phyloP scores from a whole-genome alignment of 2,888 invertebrate species.

The Campoletis raptor region DNA sequence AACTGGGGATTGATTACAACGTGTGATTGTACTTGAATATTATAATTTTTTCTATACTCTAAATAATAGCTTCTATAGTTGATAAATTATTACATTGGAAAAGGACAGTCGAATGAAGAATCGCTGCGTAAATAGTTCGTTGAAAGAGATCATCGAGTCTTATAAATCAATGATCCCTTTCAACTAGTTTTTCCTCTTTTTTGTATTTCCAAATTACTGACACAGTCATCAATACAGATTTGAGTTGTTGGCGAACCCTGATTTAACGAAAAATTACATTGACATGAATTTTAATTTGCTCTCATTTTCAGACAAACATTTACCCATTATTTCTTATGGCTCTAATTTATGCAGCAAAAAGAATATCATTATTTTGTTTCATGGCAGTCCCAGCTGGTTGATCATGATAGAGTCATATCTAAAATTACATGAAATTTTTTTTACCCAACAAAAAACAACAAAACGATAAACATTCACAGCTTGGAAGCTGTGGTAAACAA shows the following conservation, averaged over 20 bases:
- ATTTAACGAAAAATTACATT: background rate
- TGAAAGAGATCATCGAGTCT: background rate
- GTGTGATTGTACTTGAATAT: background rate
- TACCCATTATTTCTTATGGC: background rate
- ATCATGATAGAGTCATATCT: background rate
- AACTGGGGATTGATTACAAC: too few species aligned
- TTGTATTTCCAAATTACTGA: background rate
- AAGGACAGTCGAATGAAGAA: background rate
- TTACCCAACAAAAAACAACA: too few species aligned
- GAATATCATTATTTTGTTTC: background rate
- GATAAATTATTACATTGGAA: background rate
- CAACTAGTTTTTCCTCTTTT: background rate
- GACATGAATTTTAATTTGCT: background rate
- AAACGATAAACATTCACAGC: too few species aligned
- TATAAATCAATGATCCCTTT: background rate
- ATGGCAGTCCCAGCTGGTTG: background rate
- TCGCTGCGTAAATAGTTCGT: background rate
- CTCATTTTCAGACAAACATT: background rate
- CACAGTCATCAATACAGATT: background rate
- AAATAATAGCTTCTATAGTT: background rate
- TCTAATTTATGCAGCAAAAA: background rate
- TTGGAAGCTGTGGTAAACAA: too few species aligned
- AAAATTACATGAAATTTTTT: background rate
- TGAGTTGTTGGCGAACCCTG: background rate
- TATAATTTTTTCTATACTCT: background rate